Conservation (phyloP, 2,113 vertebrate genomes). For the Pelusios castaneus region DNA sequence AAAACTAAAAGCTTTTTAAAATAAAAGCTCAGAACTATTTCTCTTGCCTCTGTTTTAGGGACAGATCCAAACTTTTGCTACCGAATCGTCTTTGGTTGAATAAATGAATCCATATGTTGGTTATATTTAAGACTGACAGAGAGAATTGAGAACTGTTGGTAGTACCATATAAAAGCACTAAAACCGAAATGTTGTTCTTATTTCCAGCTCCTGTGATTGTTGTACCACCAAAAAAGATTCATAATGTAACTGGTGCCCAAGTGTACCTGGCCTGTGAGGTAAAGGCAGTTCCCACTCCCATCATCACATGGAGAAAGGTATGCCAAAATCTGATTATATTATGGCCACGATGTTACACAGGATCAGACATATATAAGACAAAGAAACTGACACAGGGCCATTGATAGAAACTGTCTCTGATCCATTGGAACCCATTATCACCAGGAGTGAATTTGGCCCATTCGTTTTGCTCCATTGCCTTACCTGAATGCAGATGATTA, state of each 20-base stretch:
- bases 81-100: background rate
- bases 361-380: too few relatives aligned
- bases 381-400: background rate
- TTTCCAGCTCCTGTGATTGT: slow-evolving; percentile 71
- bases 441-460: background rate
- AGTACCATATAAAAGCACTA: background rate
- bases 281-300: slow-evolving; percentile 71
- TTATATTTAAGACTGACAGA: background rate
- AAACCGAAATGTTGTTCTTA: background rate
- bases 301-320: slow-evolving; percentile 77
- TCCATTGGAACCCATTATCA: background rate
- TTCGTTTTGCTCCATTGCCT: background rate
- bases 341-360: background rate
- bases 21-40: background rate
- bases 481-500: background rate
- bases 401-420: background rate
- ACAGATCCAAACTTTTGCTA: background rate
- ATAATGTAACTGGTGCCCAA: slow-evolving; percentile 71
- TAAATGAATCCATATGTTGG: background rate
- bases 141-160: background rate
- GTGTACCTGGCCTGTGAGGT: slow-evolving; percentile 74
- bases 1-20: background rate
- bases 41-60: background rate
- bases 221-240: slow-evolving; percentile 61
- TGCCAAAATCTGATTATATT: background rate